A percentile compares a stretch with the other conserved stretches of the same genome.
These are phyloP conservation scores for Zootermopsis nevadensis DNA, from an alignment of 2,888 invertebrate species.

Conservation along the genomic window DNA sequence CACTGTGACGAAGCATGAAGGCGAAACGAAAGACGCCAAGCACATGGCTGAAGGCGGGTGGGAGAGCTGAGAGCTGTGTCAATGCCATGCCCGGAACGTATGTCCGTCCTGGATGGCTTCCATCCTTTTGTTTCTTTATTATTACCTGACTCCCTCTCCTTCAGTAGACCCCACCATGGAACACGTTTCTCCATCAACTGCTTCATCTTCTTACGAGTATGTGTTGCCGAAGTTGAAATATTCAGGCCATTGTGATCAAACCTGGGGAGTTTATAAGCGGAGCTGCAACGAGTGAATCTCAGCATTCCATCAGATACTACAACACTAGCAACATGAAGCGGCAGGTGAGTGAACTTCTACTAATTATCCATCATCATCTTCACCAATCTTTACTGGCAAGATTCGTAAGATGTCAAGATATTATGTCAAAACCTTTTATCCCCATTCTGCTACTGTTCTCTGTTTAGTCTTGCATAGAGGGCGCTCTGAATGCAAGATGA, in stretches of 20 bases:
- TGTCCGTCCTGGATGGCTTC: too few relatives aligned
- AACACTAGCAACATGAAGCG: conserved; percentile 43
- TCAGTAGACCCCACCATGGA: neutral
- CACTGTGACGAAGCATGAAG: neutral
- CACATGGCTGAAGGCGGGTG: neutral
- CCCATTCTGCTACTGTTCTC: too few relatives aligned
- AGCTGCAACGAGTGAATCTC: neutral
- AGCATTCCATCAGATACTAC: conserved; percentile 38
- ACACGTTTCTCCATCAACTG: neutral
- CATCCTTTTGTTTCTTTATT: too few relatives aligned
- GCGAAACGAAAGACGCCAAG: neutral
- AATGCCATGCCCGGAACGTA: neutral
- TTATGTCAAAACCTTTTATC: too few relatives aligned
- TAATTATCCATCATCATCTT: neutral
- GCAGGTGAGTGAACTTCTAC: conserved; percentile 35
- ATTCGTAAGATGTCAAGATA: too few relatives aligned
- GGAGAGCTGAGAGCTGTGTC: neutral
- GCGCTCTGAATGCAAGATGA: too few relatives aligned
- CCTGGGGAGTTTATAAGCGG: conserved; percentile 34
- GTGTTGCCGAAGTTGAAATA: conserved; percentile 3
- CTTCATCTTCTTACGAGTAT: neutral
- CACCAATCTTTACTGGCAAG: too few relatives aligned
- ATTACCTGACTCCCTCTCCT: neutral
- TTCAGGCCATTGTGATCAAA: conserved; percentile 43
- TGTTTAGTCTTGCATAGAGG: too few relatives aligned